Percentiles rank a stretch among this genome's conserved stretches.
Evolutionary conservation across 2,113 vertebrate species (phyloP).

Genomic region (Lanius ludovicianus): DNA sequence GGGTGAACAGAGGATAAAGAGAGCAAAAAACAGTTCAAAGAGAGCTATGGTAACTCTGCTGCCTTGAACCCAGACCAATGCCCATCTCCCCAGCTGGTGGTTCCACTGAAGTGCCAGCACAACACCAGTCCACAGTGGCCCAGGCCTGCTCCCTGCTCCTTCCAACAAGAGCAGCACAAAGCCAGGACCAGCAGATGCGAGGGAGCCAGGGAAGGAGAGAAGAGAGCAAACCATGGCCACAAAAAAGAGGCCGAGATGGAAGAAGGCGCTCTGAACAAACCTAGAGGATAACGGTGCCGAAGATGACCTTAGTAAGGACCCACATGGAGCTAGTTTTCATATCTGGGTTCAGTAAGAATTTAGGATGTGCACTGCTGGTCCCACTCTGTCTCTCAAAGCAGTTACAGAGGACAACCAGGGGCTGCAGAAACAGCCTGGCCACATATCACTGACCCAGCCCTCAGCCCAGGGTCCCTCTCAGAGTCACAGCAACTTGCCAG

Average conservation of each 20-base stretch:
- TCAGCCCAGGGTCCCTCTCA: not conserved
- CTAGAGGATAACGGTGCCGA: not conserved
- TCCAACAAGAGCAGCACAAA: not conserved
- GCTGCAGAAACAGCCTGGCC: not conserved
- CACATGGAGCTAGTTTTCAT: not conserved
- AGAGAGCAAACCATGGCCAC: not conserved
- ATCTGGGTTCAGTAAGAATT: not conserved
- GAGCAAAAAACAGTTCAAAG: not conserved
- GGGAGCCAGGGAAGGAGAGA: not conserved
- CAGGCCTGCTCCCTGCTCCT: not conserved
- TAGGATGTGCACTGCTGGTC: not conserved
- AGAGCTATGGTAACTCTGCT: not conserved
- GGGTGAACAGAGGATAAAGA: not conserved
- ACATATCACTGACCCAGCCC: fast-evolving
- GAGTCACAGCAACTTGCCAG: not conserved
- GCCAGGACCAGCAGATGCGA: not conserved
- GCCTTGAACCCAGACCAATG: not conserved
- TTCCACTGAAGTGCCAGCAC: not conserved
- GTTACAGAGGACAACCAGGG: not conserved
- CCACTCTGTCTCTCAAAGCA: not conserved
- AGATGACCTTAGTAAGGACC: not conserved
- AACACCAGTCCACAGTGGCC: not conserved
- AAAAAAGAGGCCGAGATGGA: not conserved
- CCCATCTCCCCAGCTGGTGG: not conserved
- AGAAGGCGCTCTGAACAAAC: not conserved